A percentile compares a stretch with the other conserved stretches of the same genome.
Evolutionary conservation across 2,888 invertebrate genomes (phyloP).

Genomic region (Drosophila nr. fundita): DNA sequence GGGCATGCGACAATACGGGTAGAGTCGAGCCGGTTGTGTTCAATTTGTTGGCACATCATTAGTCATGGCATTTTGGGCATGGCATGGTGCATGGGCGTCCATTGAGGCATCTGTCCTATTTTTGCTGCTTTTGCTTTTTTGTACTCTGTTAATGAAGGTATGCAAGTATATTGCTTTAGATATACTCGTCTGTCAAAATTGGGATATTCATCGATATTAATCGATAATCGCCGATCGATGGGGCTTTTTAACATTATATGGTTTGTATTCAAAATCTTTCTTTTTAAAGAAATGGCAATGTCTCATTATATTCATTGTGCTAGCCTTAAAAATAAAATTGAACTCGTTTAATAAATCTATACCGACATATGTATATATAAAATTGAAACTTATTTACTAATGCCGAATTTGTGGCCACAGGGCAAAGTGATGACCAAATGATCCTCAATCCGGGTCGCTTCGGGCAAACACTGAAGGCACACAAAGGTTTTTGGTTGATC

Average conservation of each 20-base stretch:
- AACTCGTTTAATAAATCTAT: too few relatives aligned
- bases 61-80: constrained; percentile 66
- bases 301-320: too few relatives aligned
- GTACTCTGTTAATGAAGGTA: neutral
- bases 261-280: neutral
- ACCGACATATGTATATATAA: too few relatives aligned
- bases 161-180: neutral
- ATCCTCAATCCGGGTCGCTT: too few relatives aligned
- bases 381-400: too few relatives aligned
- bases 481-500: too few relatives aligned
- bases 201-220: neutral
- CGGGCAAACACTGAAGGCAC: too few relatives aligned
- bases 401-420: too few relatives aligned
- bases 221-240: neutral
- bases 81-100: constrained; percentile 45
- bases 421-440: too few relatives aligned
- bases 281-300: neutral
- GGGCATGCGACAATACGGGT: constrained; percentile 15
- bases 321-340: too few relatives aligned
- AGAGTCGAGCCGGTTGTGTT: constrained; percentile 74
- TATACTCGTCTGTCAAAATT: neutral
- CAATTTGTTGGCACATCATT: constrained; percentile 84
- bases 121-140: constrained; percentile 6
- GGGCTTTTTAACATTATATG: neutral
- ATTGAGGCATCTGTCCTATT: constrained; percentile 69